phyloP scores from a whole-genome alignment of 2,888 invertebrate species.

The Sarcophaga caerulescens region DNA sequence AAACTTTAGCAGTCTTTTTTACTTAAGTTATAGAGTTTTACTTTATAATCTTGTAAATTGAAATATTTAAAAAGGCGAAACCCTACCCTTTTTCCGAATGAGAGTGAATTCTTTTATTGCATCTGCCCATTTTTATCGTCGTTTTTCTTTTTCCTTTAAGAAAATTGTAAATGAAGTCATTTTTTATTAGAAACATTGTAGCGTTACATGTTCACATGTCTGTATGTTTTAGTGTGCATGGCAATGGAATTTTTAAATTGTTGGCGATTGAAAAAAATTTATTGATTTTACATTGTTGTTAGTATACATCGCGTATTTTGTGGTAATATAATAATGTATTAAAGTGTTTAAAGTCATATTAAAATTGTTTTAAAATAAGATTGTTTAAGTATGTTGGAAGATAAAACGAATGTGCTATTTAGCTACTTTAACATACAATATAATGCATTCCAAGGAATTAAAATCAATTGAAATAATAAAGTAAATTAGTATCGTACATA shows the following conservation, averaged over 20 bases:
- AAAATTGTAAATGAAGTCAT: constrained; percentile 49
- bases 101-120: constrained; percentile 24
- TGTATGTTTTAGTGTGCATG: constrained; percentile 20
- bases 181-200: constrained; percentile 29
- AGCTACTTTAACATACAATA: too few species aligned
- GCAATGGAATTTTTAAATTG: constrained; percentile 60
- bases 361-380: too few species aligned
- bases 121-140: constrained; percentile 7
- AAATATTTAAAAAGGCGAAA: constrained; percentile 40
- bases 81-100: constrained; percentile 46
- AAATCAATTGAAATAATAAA: too few species aligned
- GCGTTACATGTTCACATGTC: neutral
- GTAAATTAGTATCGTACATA: too few species aligned
- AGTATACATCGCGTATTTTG: neutral
- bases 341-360: too few species aligned
- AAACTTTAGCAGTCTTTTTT: neutral
- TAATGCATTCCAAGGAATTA: too few species aligned
- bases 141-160: too few species aligned
- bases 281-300: constrained; percentile 32
- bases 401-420: too few species aligned
- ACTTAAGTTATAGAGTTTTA: neutral
- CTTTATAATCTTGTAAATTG: constrained; percentile 43
- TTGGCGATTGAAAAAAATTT: constrained; percentile 46
- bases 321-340: too few species aligned
- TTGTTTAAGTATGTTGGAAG: too few species aligned